Percentiles rank a stretch among this genome's conserved stretches.
phyloP scores from a whole-genome alignment of 2,113 vertebrate genomes.

The Coptodon bakossiorum region DNA sequence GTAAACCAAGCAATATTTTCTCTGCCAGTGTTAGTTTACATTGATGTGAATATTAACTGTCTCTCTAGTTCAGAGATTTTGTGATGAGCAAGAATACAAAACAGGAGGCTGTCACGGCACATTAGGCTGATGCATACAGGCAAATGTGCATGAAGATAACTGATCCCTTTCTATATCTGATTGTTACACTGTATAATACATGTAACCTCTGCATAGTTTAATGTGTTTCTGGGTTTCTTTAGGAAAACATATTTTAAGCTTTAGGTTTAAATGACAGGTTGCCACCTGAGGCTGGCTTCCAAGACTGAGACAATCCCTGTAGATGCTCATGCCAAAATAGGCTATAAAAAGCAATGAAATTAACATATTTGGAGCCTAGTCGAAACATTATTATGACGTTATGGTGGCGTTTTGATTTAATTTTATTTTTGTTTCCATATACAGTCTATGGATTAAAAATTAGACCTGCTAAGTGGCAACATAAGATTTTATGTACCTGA shows the following conservation, averaged over 20 bases:
- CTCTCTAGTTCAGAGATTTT: background rate
- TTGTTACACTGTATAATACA: background rate
- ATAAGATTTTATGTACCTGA: background rate
- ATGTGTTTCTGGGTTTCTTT: background rate
- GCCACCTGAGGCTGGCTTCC: background rate
- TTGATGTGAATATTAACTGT: background rate
- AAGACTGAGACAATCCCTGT: rapidly evolving
- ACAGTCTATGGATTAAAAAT: background rate
- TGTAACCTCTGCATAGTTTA: background rate
- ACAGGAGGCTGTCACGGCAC: background rate
- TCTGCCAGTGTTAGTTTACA: background rate
- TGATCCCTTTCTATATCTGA: rapidly evolving
- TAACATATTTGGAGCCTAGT: background rate
- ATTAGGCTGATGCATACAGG: background rate
- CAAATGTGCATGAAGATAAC: background rate
- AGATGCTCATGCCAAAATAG: background rate
- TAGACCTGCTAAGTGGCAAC: rapidly evolving
- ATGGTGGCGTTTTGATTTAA: rapidly evolving
- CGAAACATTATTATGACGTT: rapidly evolving
- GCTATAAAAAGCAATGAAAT: background rate
- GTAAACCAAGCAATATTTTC: background rate
- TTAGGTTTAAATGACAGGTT: background rate
- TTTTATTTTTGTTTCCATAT: background rate
- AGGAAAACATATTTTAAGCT: background rate
- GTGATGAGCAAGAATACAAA: background rate